phyloP scores from a whole-genome alignment of 1,140 invertebrate species.

The Chlorops oryzae region DNA sequence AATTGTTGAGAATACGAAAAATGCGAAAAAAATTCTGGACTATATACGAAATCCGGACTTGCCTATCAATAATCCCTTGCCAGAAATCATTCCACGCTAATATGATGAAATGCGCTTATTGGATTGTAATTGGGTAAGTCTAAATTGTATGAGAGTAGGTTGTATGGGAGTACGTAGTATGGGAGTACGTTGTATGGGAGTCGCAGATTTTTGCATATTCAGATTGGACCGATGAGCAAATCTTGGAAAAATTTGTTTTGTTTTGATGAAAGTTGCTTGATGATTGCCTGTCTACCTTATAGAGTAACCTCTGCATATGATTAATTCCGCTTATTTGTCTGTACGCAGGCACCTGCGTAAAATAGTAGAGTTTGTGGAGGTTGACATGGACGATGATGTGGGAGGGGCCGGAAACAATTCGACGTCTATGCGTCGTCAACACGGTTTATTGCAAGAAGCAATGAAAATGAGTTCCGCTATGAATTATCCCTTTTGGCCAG shows the following conservation, averaged over 20 bases:
- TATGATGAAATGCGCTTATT: constrained; percentile 35
- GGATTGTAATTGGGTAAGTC: too few relatives aligned
- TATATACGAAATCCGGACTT: constrained; percentile 40
- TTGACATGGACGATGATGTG: constrained; percentile 56
- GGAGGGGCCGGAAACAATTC: constrained; percentile 71
- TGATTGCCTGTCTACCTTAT: too few relatives aligned
- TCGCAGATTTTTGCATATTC: too few relatives aligned
- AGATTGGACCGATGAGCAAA: too few relatives aligned
- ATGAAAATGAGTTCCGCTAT: constrained; percentile 64
- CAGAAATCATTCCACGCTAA: constrained; percentile 32
- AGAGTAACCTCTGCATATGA: too few relatives aligned
- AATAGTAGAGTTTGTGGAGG: constrained; percentile 64
- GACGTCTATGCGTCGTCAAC: constrained; percentile 63
- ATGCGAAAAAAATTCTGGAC: constrained; percentile 27
- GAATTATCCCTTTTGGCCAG: constrained; percentile 74
- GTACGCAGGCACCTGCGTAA: constrained; percentile 50
- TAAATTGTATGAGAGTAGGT: too few relatives aligned
- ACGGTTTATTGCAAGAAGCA: constrained; percentile 52
- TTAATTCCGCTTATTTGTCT: constrained; percentile 29
- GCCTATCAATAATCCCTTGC: constrained; percentile 36
- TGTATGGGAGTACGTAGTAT: too few relatives aligned
- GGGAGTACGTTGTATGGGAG: too few relatives aligned
- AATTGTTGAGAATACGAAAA: too few relatives aligned
- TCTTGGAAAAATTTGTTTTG: too few relatives aligned
- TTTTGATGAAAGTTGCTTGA: too few relatives aligned